Base-by-base conservation (phyloP, 2,113 vertebrate species). In the Irena cyanogastra region DNA sequence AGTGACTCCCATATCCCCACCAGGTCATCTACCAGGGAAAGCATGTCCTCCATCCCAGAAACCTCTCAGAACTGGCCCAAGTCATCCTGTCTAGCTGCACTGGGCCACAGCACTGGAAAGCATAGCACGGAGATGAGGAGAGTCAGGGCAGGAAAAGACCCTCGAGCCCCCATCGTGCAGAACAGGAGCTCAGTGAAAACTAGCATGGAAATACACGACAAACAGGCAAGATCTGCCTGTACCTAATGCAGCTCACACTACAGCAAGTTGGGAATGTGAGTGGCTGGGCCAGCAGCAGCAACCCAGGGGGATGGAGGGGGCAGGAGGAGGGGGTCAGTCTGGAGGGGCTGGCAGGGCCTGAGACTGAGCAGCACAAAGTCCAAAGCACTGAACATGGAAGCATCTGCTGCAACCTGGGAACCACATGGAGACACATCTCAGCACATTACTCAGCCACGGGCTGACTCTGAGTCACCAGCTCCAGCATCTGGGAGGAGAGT, bases 391-490 rank as follows among this genome's bases (percentile, higher is more conserved):
- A 61, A 41, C 44, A 9, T 1, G 11, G 64, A 68, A 87, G 83
- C 22, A 11, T 35, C 95, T 87, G 94, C 90, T 91, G 78, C 71
- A 91, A 3, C 78, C 95, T 85, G 95, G 85, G 59, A 87, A 93
- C 19, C 90, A 70, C 87, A n/a, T 23, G 59, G 72, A 87, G 78
- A 91, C 78, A 49, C 76, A 68, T 54, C 65, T 30, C 33, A 14
- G 81, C 2, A 27, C 31, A 89, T 97, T 97, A 95, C 90, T 96
- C 96, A 97, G 94, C 64, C 59, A 45, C 31, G 6, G 72, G 92
- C 94, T 97, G 96, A 93, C 96, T 96, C 13, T 96, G 96, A 97
- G 94, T 97, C 96, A 97, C 92, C 49, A 1, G 33, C 93, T 54
- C 84, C 78, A 16, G 90, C 90, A 85, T 66, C 87, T 90, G 87